Base-by-base conservation (phyloP, 2,113 vertebrate species). In the Sylvicapra grimmia region DNA sequence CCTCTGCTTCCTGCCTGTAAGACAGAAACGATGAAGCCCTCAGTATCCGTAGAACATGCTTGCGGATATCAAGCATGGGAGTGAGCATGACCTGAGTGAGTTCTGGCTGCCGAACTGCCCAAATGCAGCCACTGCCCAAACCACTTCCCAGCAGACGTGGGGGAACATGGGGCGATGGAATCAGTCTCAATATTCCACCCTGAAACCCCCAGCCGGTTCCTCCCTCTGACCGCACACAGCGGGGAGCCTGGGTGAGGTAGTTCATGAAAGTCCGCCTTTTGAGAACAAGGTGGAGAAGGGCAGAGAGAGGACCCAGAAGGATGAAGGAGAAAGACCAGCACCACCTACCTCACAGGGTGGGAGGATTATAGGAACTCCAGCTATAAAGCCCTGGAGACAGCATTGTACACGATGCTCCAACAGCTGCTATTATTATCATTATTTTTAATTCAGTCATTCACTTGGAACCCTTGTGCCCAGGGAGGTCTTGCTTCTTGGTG, bases 321-420 rank as follows among this genome's bases (percentile, higher is more conserved):
- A 7, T 23, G 51, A 49, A 68, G 23, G 36, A 53, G 23, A 91
- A 44, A 94, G 54, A 3, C 12, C 44, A 53, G 68, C 92, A 61
- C 13, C 36, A 36, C 3, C 25, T 21, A 8, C 21, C 9, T 36
- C 8, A 4, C 3, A 11, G 29, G 11, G 8, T 44, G 6, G 44
- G 36, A 63, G 8, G 33, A 27, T 56, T 15, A 4, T 29, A 33
- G 49, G 13, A 36, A 16, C 61, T 31, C 89, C 61, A 10, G 19
- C 61, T 5, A 0, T 8, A 85, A 47, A 61, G 14, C 8, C 25
- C 2, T 51, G 16, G 14, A 3, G 44, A 31, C 44, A 59, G 25
- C 18, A 16, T 61, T 21, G 0, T 21, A 11, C 6, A 44, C 0
- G 0, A 3, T 21, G 19, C 27, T 68, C 15, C 61, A 27, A 0